Percentiles rank a stretch among this genome's conserved stretches.
phyloP scores from a whole-genome alignment of 2,113 vertebrate genomes.

The Anguilla japonica region DNA sequence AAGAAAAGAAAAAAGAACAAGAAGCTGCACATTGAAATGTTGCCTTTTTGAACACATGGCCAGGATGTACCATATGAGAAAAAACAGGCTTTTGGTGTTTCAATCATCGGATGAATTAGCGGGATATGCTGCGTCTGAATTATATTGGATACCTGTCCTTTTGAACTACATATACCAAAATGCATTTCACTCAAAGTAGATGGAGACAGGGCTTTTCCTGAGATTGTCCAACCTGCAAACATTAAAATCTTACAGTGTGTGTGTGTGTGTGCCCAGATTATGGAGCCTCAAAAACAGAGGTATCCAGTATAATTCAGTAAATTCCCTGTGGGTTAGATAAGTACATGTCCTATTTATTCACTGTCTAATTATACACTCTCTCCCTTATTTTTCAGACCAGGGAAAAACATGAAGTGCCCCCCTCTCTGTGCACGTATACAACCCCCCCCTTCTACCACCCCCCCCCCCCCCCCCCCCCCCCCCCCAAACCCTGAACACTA shows the following conservation, averaged over 20 bases:
- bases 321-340: slow-evolving; percentile 53
- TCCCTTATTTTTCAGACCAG: slow-evolving; percentile 35
- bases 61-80: background rate
- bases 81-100: background rate
- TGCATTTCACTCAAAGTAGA: background rate
- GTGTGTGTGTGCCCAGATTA: background rate
- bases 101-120: background rate
- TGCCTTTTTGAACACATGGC: background rate
- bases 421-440: slow-evolving; percentile 27
- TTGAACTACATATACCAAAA: slow-evolving; percentile 14
- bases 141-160: background rate
- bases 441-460: background rate
- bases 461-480: no score
- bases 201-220: background rate
- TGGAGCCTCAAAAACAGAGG: background rate
- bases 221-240: background rate
- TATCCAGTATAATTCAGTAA: slow-evolving; percentile 41
- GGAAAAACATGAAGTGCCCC: slow-evolving; percentile 23
- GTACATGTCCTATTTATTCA: slow-evolving; percentile 43
- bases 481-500: slow-evolving; percentile 28
- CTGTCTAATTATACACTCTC: slow-evolving; percentile 47
- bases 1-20: background rate
- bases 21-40: background rate
- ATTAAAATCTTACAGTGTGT: background rate
- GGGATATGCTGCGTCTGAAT: background rate